These are phyloP conservation scores for Melospiza melodia DNA, from an alignment of 2,113 vertebrate genomes.

Conservation along the genomic window DNA sequence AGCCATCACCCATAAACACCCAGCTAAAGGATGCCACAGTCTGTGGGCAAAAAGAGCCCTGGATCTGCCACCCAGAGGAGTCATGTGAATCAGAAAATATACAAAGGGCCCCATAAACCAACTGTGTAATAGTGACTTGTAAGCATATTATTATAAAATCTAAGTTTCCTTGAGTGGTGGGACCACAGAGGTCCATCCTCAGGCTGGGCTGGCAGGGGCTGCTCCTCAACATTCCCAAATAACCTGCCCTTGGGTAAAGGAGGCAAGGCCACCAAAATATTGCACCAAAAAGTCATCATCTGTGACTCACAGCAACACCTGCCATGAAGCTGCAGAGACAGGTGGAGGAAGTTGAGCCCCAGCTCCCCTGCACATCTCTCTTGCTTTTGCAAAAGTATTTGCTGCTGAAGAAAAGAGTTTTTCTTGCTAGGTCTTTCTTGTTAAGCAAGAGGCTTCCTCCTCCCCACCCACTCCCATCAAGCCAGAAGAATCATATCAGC, in stretches of 20 bases:
- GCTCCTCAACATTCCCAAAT: background rate
- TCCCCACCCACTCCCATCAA: background rate
- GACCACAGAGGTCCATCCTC: background rate
- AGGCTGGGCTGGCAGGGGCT: background rate
- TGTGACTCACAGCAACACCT: background rate
- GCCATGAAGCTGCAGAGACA: fast-evolving
- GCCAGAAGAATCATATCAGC: background rate
- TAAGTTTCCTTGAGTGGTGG: background rate
- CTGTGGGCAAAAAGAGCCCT: background rate
- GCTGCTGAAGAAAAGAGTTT: background rate
- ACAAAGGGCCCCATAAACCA: background rate
- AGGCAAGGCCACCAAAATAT: background rate
- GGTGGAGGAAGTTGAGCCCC: background rate
- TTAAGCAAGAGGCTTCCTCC: background rate
- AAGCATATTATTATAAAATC: background rate
- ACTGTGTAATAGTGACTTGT: background rate
- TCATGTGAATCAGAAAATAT: background rate
- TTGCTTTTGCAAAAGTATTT: fast-evolving
- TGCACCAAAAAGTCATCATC: background rate
- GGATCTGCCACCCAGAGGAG: background rate
- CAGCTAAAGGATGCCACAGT: background rate
- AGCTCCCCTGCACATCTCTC: fast-evolving
- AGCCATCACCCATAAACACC: background rate
- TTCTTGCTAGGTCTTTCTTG: background rate
- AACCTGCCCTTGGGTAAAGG: background rate